Evolutionary conservation across 2,797 vertebrate genomes (phyloP).

Genomic region (Coregonus suidteri): DNA sequence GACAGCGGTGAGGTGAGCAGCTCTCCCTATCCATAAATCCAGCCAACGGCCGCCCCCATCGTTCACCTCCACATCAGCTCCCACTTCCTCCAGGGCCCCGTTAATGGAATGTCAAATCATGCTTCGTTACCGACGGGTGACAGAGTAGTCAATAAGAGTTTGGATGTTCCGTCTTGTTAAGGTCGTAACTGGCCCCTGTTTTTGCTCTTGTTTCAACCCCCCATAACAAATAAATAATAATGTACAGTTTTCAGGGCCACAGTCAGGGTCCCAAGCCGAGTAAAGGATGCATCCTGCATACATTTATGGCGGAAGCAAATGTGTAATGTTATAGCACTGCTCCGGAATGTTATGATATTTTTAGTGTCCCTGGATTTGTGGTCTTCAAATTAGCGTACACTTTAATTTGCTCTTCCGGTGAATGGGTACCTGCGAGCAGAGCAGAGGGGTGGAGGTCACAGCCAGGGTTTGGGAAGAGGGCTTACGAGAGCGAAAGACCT

Average conservation of each 20-base stretch:
- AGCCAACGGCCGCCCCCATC: conserved; percentile 36
- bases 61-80: conserved; percentile 46
- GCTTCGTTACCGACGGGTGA: conserved; percentile 62
- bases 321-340: conserved; percentile 52
- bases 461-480: conserved; percentile 53
- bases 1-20: conserved; percentile 3
- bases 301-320: conserved; percentile 62
- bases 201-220: conserved; percentile 40
- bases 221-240: conserved; percentile 61
- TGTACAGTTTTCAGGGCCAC: conserved; percentile 53
- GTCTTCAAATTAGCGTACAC: conserved; percentile 38
- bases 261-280: conserved; percentile 43
- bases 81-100: conserved; percentile 34
- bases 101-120: conserved; percentile 73
- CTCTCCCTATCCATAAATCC: conserved; percentile 24
- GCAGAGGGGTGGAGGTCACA: conserved; percentile 43
- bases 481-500: conserved; percentile 50
- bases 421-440: conserved; percentile 65
- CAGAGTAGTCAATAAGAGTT: conserved; percentile 66
- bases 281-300: conserved; percentile 39
- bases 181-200: conserved; percentile 47
- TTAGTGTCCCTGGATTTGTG: conserved; percentile 53
- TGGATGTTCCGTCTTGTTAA: conserved; percentile 58
- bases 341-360: conserved; percentile 53
- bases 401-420: conserved; percentile 65